Base-by-base conservation (phyloP, 2,888 invertebrate species). In the Encarsia formosa region DNA sequence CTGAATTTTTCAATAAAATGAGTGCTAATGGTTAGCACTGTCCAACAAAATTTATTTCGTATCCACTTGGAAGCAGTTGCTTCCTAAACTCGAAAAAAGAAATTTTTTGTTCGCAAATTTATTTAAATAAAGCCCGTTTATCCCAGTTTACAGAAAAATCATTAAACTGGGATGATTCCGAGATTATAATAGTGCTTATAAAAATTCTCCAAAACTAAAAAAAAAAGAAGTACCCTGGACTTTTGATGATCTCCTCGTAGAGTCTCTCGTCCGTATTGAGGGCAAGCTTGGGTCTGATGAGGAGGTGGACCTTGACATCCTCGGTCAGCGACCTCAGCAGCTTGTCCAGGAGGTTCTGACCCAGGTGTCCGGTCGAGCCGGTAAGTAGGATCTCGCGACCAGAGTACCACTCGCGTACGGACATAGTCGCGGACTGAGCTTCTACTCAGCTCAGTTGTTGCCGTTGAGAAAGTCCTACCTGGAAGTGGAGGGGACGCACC, bases 161-260 rank as follows among this genome's bases (percentile, higher is more conserved):
- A n/a, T n/a, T n/a, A n/a, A n/a, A n/a, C n/a, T n/a, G n/a, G n/a
- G n/a, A n/a, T n/a, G n/a, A n/a, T n/a, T n/a, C n/a, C n/a, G n/a
- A n/a, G n/a, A n/a, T n/a, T n/a, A n/a, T n/a, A n/a, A n/a, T n/a
- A n/a, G n/a, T n/a, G n/a, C n/a, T n/a, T n/a, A n/a, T n/a, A n/a
- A n/a, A n/a, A n/a, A n/a, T n/a, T n/a, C n/a, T n/a, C n/a, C n/a
- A n/a, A n/a, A n/a, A n/a, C n/a, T n/a, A n/a, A n/a, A n/a, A n/a
- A n/a, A n/a, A n/a, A n/a, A n/a, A n/a, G n/a, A n/a, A n/a, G 23
- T 67, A 71, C 70, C 70, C 62, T 3, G 67, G 59, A 1, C 68
- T 63, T 4, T 57, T 41, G 29, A 66, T 66, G 29, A 71, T 65
- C 19, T 57, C 61, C 49, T 63, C 66, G 13, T 47, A 37, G 24